These are phyloP conservation scores for Coracias cyanogaster DNA, from an alignment of 2,797 vertebrate genomes.

Conservation along the genomic window DNA sequence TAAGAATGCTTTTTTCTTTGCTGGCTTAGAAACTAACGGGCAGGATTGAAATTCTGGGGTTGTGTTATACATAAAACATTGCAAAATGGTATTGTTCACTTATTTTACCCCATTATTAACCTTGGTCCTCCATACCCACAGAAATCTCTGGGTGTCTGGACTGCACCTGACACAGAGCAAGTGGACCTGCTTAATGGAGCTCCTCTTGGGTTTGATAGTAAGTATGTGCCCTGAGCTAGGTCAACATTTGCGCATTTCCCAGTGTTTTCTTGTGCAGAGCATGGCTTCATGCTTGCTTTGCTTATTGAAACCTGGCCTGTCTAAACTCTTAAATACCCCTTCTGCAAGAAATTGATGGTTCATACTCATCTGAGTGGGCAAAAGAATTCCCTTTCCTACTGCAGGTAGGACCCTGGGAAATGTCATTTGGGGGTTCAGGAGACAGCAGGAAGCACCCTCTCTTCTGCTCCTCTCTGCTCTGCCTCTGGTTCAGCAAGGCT, in stretches of 20 bases:
- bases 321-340: background rate
- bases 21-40: background rate
- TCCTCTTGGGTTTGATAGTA: background rate
- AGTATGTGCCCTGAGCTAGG: background rate
- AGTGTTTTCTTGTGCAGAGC: background rate
- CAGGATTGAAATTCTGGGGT: background rate
- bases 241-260: background rate
- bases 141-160: background rate
- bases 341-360: background rate
- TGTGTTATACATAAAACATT: background rate
- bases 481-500: background rate
- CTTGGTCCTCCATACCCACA: background rate
- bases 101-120: background rate
- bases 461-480: background rate
- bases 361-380: background rate
- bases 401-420: background rate
- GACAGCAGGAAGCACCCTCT: background rate
- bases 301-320: background rate
- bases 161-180: background rate
- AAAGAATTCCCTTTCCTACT: background rate
- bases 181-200: background rate
- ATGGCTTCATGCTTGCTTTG: background rate
- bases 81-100: background rate
- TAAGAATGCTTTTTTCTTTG: background rate
- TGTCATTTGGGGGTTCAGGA: background rate